phyloP scores from a whole-genome alignment of 1,140 invertebrate species.

The Colletes latitarsis region DNA sequence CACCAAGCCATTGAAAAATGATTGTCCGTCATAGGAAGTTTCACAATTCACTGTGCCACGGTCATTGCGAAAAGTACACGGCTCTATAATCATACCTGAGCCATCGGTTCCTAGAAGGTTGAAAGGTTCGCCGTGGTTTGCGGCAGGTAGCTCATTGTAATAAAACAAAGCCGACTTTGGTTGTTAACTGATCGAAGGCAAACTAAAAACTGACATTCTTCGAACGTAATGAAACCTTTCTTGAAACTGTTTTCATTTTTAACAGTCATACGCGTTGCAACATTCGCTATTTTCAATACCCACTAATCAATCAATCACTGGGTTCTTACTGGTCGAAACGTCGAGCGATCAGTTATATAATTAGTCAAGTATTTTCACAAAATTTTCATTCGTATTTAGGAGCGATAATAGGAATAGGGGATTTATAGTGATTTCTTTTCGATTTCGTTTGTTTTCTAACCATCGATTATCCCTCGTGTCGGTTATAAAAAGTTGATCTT shows the following conservation, averaged over 20 bases:
- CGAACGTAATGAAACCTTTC: not conserved
- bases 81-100: not conserved
- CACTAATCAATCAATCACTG: no score
- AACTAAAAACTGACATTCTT: not conserved
- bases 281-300: no score
- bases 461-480: no score
- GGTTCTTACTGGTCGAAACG: no score
- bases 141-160: slow-evolving; percentile 1
- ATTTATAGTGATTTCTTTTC: no score
- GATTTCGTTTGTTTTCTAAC: no score
- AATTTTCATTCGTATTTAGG: no score
- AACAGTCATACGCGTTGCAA: no score
- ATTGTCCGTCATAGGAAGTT: not conserved
- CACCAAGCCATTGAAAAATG: not conserved
- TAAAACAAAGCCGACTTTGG: not conserved
- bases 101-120: not conserved
- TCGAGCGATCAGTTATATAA: no score
- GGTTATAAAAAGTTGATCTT: not conserved
- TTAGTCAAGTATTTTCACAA: no score
- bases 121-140: not conserved
- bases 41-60: not conserved
- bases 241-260: not conserved
- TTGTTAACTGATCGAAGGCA: not conserved
- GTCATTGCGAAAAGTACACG: not conserved
- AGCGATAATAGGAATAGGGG: no score